phyloP scores from a whole-genome alignment of 2,113 vertebrate species.

The Andinoacara biseriatus region DNA sequence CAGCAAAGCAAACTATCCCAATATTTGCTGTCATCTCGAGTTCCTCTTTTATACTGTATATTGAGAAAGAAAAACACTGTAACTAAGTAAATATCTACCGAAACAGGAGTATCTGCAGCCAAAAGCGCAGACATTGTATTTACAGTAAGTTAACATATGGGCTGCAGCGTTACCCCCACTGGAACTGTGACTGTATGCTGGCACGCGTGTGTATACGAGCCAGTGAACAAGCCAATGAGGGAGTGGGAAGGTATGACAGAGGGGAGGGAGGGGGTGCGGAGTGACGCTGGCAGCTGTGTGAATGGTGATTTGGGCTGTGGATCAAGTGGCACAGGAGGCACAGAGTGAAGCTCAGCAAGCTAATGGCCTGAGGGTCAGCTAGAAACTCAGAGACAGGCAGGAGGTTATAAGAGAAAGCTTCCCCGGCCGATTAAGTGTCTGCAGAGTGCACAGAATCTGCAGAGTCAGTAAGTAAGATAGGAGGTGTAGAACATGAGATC shows the following conservation, averaged over 20 bases:
- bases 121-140: neutral
- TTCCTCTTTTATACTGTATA: neutral
- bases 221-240: constrained; percentile 21
- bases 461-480: constrained; percentile 20
- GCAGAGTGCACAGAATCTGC: constrained; percentile 33
- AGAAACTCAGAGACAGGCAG: constrained; percentile 21
- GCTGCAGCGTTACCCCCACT: neutral
- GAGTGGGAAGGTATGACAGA: constrained; percentile 35
- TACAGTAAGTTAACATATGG: neutral
- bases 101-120: neutral
- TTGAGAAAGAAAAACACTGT: neutral
- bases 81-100: neutral
- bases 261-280: constrained; percentile 38
- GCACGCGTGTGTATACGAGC: constrained; percentile 11
- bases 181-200: constrained; percentile 9
- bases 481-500: constrained; percentile 6
- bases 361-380: constrained; percentile 29
- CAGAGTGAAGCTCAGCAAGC: constrained; percentile 32
- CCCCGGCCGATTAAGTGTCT: constrained; percentile 45
- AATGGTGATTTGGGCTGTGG: constrained; percentile 38
- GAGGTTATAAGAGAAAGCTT: constrained; percentile 27
- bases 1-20: neutral
- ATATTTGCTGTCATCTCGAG: neutral
- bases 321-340: constrained; percentile 67
- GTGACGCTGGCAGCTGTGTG: constrained; percentile 72